These are phyloP conservation scores for Carassius gibelio DNA, from an alignment of 2,113 vertebrate species.

Conservation along the genomic window DNA sequence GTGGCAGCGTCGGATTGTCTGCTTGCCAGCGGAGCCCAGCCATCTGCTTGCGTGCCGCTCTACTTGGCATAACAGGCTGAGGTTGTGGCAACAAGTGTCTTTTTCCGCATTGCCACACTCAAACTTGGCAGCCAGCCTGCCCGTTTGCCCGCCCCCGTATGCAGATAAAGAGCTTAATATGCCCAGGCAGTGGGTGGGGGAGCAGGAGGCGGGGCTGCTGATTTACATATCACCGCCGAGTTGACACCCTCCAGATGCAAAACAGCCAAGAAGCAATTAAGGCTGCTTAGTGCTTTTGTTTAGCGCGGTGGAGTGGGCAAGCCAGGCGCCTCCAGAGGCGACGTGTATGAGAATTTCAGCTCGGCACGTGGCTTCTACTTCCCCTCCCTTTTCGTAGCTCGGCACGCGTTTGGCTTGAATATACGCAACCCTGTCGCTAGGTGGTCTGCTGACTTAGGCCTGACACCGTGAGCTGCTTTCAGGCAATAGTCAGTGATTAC, in stretches of 20 bases:
- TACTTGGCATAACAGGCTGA: conserved; percentile 72
- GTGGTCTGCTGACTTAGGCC: conserved; percentile 61
- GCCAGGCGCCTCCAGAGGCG: conserved; percentile 57
- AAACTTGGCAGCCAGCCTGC: conserved; percentile 77
- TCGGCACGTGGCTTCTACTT: conserved; percentile 59
- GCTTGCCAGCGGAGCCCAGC: conserved; percentile 59
- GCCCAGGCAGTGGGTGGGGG: conserved; percentile 70
- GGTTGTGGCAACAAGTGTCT: conserved; percentile 80
- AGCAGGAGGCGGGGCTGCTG: conserved; percentile 61
- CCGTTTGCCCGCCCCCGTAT: conserved; percentile 71
- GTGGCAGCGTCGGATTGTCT: conserved; percentile 63
- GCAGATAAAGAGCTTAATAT: conserved; percentile 78
- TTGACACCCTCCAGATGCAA: conserved; percentile 77
- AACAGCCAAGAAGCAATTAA: conserved; percentile 78
- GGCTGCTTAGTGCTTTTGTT: conserved; percentile 80
- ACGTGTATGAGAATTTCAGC: conserved; percentile 71
- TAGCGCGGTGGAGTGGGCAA: conserved; percentile 57
- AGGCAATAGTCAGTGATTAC: neutral
- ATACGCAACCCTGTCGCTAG: conserved; percentile 68
- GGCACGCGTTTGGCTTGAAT: conserved; percentile 65
- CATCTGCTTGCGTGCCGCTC: conserved; percentile 55
- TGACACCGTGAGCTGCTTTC: conserved; percentile 58
- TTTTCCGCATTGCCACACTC: conserved; percentile 73
- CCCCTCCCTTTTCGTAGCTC: conserved; percentile 58
- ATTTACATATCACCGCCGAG: conserved; percentile 79